Evolutionary conservation across 2,797 vertebrate species (phyloP), one percentile per base, ranked within the genome.

Genomic region (Sciurus carolinensis): DNA sequence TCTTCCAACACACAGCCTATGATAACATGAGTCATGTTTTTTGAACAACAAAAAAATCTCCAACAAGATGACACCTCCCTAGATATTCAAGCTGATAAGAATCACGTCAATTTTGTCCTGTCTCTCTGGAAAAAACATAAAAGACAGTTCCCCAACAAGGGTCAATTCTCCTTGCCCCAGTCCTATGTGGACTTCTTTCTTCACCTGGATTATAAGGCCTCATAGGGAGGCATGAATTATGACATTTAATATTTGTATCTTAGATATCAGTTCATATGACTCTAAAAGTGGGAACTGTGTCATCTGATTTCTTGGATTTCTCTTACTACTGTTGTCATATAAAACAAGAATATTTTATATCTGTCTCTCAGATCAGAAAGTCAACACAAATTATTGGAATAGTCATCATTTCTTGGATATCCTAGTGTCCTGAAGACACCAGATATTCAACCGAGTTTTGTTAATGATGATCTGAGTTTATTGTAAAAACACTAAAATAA

Each of bases 311-410:
- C 17, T 92, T 88, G 44, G 59, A 52, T 62, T 75, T n/a, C 15
- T 39, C 39, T 91, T 83, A 20, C 18, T 93, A 57, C 73, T 85
- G 6, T 54, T 81, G 6, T 80, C 76, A 79, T 76, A 79, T 76
- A 72, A 86, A 57, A 26, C 62, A 59, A 77, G 22, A 93, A 75
- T 42, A 86, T 75, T 42, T 94, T 92, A n/a, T 47, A 50, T 52
- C 42, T 92, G 33, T 93, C 67, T 94, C 47, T 91, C 81, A 80
- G 52, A 80, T 66, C 54, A 86, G 26, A 90, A 83, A 92, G n/a
- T 76, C 73, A 93, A 90, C 50, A 94, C 4, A 90, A 22, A 82
- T 77, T 85, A 90, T 84, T 87, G 95, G 54, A 88, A n/a, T 15
- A 76, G 47, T 30, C 18, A 47, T 76, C 39, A 39, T 39, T 39